Conservation (phyloP, 2,113 vertebrate species). For the Meriones unguiculatus region DNA sequence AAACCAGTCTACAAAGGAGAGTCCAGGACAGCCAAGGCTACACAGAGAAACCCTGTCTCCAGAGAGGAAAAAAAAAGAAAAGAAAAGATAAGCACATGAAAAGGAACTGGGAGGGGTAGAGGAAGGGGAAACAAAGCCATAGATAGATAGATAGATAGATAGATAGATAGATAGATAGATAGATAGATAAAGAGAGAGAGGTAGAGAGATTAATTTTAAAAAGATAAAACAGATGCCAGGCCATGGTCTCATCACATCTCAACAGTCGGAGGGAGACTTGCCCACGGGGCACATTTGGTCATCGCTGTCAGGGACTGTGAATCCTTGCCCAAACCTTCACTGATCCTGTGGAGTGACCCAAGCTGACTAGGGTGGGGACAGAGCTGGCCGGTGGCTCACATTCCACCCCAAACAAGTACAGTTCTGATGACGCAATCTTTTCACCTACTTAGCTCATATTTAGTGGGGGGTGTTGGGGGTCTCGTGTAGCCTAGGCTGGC, state of each 20-base stretch:
- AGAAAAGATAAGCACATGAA: not conserved
- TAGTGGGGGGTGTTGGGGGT: not conserved
- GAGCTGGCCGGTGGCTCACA: not conserved
- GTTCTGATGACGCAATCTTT: not conserved
- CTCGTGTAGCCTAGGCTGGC: not conserved
- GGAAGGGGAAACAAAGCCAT: not conserved
- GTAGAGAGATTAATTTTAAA: not conserved
- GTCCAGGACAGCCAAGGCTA: no score
- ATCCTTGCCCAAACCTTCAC: not conserved
- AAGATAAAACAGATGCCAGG: not conserved
- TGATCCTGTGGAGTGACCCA: not conserved
- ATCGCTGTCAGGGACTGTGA: not conserved
- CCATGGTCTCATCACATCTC: not conserved
- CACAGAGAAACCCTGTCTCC: no score
- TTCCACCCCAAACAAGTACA: not conserved
- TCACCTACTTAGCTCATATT: not conserved
- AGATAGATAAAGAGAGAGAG: not conserved
- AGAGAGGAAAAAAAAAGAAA: no score
- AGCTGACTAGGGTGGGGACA: not conserved
- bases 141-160: no score
- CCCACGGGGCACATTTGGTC: not conserved
- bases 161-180: not conserved
- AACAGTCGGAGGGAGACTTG: not conserved
- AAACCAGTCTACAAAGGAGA: no score
- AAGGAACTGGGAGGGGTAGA: not conserved